Evolutionary conservation across 2,888 invertebrate genomes (phyloP), one percentile per base, ranked within the genome.

Genomic region (Thymelicus acteon): DNA sequence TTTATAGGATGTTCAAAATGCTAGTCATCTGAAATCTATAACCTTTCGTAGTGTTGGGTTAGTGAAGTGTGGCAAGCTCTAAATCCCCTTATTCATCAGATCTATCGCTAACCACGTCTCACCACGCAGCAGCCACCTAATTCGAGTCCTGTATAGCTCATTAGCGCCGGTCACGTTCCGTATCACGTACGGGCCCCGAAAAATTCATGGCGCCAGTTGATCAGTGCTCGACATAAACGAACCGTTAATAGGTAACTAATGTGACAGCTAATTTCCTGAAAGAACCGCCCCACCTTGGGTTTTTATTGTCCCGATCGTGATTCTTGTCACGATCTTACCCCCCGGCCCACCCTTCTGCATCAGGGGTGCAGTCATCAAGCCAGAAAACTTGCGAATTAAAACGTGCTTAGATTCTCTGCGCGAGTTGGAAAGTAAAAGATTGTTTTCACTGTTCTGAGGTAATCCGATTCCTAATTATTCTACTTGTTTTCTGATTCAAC

Each of bases 251-350:
- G 84, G 80, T 82, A 85, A 84, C 81, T 90, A 92, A 90, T 90
- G 90, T 89, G 91, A 90, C 91, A 92, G 89, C 88, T 90, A 90
- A 92, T 92, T 91, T 90, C 90, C 89, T 87, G 86, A 83, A 87
- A 85, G 85, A 86, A 86, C 81, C 86, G 83, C 82, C 82, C 81
- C 81, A 85, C 86, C 85, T 85, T 81, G 76, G 81, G 82, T 85
- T 89, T 89, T 90, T 87, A 90, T 88, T 85, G 87, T 82, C 82
- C 77, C 80, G 76, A 80, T 91, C 82, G 75, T 74, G 77, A 92
- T 88, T 88, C 91, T 72, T 75, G 88, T 87, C 92, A 92, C 92
- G 92, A 82, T 73, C 71, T 72, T 66, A 52, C 64, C 67, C 67
- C 72, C 75, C 66, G 44, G 39, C 52, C 49, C 52, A 64, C 75